Percentiles rank a stretch among this genome's conserved stretches.
These are phyloP conservation scores for Cataglyphis rosenhaueri DNA, from an alignment of 2,888 invertebrate genomes.

Conservation along the genomic window DNA sequence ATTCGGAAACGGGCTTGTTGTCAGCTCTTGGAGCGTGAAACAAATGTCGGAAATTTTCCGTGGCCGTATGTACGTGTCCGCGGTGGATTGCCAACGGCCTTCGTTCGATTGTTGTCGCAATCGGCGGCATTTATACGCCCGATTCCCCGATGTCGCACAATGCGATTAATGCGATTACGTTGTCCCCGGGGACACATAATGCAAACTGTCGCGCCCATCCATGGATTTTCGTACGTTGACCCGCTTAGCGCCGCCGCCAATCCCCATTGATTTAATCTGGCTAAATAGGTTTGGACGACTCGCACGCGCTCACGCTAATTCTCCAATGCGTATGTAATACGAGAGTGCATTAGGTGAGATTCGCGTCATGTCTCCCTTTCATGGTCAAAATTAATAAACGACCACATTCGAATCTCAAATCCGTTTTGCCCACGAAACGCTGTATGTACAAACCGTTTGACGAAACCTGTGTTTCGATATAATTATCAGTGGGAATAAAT, in stretches of 20 bases:
- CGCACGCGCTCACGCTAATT: conserved; percentile 34
- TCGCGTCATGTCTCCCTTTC: conserved; percentile 25
- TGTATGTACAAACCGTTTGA: neutral
- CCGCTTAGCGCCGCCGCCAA: neutral
- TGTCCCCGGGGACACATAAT: conserved; percentile 44
- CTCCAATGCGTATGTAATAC: conserved; percentile 14
- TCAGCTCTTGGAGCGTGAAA: conserved; percentile 39
- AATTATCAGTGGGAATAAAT: conserved; percentile 8
- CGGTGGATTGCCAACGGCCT: conserved; percentile 11
- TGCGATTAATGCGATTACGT: conserved; percentile 52
- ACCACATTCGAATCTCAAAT: neutral
- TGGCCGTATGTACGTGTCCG: neutral
- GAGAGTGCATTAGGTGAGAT: conserved; percentile 34
- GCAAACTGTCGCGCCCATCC: conserved; percentile 10
- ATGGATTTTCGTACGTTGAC: conserved; percentile 49
- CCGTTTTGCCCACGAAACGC: neutral
- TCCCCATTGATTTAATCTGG: conserved; percentile 53
- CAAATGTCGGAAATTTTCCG: conserved; percentile 42
- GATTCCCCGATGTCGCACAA: conserved; percentile 18
- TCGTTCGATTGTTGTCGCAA: conserved; percentile 14
- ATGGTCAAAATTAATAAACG: conserved; percentile 45
- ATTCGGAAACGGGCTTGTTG: conserved; percentile 32
- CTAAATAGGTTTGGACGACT: conserved; percentile 31
- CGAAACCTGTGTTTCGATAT: neutral
- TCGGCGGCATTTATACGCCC: conserved; percentile 27